Percentiles rank a stretch among this genome's conserved stretches.
phyloP scores from a whole-genome alignment of 1,140 invertebrate species.

The Caerostris darwini region DNA sequence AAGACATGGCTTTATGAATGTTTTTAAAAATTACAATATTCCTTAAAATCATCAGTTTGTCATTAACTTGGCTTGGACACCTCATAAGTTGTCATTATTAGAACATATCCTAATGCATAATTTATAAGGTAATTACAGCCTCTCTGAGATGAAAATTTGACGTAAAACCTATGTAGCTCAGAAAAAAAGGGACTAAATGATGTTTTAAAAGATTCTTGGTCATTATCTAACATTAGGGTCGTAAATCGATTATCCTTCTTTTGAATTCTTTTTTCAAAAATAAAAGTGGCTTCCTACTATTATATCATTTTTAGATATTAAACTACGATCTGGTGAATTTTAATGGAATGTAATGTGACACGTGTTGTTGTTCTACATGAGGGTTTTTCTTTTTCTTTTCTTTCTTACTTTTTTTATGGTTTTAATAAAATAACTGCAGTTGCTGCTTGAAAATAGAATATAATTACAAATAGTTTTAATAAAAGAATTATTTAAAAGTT shows the following conservation, averaged over 20 bases:
- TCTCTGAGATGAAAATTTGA: not conserved
- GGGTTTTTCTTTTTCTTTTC: too few relatives aligned
- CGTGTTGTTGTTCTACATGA: too few relatives aligned
- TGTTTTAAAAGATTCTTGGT: not conserved
- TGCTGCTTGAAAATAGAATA: too few relatives aligned
- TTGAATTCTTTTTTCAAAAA: not conserved
- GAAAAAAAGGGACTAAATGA: not conserved
- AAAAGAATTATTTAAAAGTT: too few relatives aligned
- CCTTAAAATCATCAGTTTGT: not conserved
- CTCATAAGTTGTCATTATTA: not conserved
- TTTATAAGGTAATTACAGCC: not conserved
- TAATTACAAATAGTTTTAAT: too few relatives aligned
- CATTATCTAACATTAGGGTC: not conserved
- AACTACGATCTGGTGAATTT: too few relatives aligned
- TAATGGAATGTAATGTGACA: too few relatives aligned
- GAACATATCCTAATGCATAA: conserved; percentile 1
- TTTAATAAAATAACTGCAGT: too few relatives aligned
- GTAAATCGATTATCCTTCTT: not conserved
- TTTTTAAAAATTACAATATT: not conserved
- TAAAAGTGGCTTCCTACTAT: too few relatives aligned
- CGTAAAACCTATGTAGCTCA: not conserved
- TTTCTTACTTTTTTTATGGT: too few relatives aligned
- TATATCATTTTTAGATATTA: too few relatives aligned
- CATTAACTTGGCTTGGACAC: not conserved
- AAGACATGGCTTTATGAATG: too few relatives aligned